These are phyloP conservation scores for Etheostoma perlongum DNA, from an alignment of 2,797 vertebrate species.

Conservation along the genomic window DNA sequence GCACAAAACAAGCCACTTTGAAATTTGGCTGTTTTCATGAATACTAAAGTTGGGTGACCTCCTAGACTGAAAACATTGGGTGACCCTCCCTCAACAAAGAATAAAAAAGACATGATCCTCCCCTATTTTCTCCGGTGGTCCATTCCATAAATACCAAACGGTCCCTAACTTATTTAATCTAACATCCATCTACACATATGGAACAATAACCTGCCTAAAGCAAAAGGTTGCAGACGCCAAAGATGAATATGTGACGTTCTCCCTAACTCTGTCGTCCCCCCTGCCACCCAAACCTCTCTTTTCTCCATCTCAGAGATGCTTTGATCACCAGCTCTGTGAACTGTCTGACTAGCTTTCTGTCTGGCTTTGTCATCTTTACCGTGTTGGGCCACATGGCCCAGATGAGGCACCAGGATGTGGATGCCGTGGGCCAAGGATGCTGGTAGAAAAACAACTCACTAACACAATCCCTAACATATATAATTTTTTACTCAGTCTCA, in stretches of 20 bases:
- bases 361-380: slow-evolving; percentile 98
- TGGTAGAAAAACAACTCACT: slow-evolving; percentile 78
- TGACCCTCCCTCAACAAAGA: too few species aligned
- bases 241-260: background rate
- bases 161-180: too few species aligned
- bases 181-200: background rate
- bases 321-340: slow-evolving; percentile 95
- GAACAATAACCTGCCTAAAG: background rate
- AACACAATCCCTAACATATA: background rate
- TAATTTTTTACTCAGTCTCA: background rate
- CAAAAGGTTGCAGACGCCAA: background rate
- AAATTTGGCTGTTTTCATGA: too few species aligned
- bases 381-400: slow-evolving; percentile 99
- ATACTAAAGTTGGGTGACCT: too few species aligned
- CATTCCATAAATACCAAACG: too few species aligned
- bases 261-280: background rate
- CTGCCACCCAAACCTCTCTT: background rate
- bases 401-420: slow-evolving; percentile 93
- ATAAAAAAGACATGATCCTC: too few species aligned
- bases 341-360: slow-evolving; percentile 96
- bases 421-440: slow-evolving; percentile 94
- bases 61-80: too few species aligned
- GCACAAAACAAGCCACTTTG: too few species aligned
- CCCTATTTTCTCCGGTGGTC: too few species aligned
- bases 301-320: slow-evolving; percentile 87